A percentile compares a stretch with the other conserved stretches of the same genome.
These are phyloP conservation scores for Mastomys natalensis DNA, from an alignment of 2,113 vertebrate species.

Conservation along the genomic window DNA sequence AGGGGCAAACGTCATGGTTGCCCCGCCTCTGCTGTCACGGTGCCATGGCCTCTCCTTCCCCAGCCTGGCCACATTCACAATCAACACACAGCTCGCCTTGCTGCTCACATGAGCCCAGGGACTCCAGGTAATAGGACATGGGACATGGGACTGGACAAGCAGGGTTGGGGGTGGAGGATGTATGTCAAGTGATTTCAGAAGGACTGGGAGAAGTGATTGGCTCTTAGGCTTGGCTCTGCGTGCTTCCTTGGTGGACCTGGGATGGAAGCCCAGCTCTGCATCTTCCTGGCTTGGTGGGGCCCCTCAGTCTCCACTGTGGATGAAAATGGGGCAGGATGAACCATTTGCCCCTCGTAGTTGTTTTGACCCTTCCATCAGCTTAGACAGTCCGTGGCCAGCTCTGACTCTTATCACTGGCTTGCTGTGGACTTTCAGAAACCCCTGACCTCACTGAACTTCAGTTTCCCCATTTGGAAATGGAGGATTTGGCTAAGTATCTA, in stretches of 20 bases:
- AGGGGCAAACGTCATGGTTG: neutral
- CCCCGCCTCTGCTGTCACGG: constrained; percentile 1
- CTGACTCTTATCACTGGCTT: neutral
- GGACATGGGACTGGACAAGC: neutral
- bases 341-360: neutral
- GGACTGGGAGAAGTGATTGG: too few species aligned
- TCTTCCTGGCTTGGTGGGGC: neutral
- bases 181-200: neutral
- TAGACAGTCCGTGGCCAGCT: neutral
- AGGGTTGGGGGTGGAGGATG: neutral
- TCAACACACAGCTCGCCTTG: neutral
- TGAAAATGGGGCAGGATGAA: neutral
- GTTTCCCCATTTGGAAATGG: neutral
- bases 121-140: constrained; percentile 66
- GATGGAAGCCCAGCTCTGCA: neutral
- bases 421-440: neutral
- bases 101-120: neutral
- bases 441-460: neutral
- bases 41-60: neutral
- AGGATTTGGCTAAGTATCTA: neutral
- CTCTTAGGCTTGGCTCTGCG: neutral
- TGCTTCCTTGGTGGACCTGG: neutral
- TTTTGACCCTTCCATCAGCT: neutral
- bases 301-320: neutral
- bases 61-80: neutral